phyloP scores from a whole-genome alignment of 2,888 invertebrate species.

The Torymus auratus region DNA sequence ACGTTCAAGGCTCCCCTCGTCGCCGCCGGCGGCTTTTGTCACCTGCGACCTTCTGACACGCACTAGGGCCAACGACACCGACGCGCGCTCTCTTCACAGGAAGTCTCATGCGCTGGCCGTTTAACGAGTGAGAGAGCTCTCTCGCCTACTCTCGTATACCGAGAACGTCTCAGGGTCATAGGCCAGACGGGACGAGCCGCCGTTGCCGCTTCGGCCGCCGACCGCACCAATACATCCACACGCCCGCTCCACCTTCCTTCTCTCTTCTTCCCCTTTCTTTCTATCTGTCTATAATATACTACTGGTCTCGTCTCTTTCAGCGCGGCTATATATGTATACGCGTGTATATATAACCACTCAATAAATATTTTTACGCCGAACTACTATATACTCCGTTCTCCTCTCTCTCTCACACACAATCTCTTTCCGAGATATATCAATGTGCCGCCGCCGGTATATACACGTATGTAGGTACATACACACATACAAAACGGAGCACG shows the following conservation, averaged over 20 bases:
- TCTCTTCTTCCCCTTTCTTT: slow-evolving; percentile 12
- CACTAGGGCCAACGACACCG: slow-evolving; percentile 68
- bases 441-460: too few relatives aligned
- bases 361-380: slow-evolving; percentile 46
- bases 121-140: slow-evolving; percentile 64
- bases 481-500: too few relatives aligned
- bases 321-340: background rate
- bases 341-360: slow-evolving; percentile 14
- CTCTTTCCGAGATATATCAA: too few relatives aligned
- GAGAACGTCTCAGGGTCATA: slow-evolving; percentile 71
- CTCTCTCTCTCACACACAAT: slow-evolving; percentile 51
- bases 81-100: slow-evolving; percentile 66
- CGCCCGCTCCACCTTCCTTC: background rate
- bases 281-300: slow-evolving; percentile 4
- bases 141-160: slow-evolving; percentile 47
- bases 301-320: slow-evolving; percentile 4
- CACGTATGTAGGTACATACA: too few relatives aligned
- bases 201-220: background rate
- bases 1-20: slow-evolving; percentile 63
- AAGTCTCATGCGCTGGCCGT: slow-evolving; percentile 69
- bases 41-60: slow-evolving; percentile 72
- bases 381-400: background rate
- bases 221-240: slow-evolving; percentile 38
- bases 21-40: slow-evolving; percentile 61
- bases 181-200: slow-evolving; percentile 64